phyloP scores from a whole-genome alignment of 2,113 vertebrate genomes.

The Pristiophorus japonicus region DNA sequence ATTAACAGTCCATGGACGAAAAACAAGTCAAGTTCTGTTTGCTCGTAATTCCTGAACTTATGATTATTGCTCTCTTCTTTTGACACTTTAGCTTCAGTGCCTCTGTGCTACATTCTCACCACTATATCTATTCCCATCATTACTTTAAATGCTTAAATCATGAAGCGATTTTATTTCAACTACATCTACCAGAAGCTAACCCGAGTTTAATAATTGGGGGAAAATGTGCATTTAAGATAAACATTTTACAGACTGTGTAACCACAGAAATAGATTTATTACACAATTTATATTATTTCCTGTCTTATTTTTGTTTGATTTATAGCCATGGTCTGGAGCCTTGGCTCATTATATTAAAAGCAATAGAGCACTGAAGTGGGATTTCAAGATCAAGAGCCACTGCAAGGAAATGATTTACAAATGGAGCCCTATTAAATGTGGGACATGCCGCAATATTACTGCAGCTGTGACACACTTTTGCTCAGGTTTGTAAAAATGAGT shows the following conservation, averaged over 20 bases:
- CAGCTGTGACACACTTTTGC: not conserved
- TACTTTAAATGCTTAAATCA: not conserved
- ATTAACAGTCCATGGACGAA: not conserved
- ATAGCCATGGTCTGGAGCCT: not conserved
- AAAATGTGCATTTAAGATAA: not conserved
- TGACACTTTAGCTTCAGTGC: not conserved
- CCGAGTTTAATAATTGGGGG: not conserved
- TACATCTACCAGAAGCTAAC: not conserved
- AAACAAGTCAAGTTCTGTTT: not conserved
- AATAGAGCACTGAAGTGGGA: not conserved
- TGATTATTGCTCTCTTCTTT: not conserved
- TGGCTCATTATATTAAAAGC: not conserved
- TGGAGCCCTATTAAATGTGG: not conserved
- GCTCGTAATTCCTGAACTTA: not conserved
- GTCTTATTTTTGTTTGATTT: slow-evolving; percentile 3
- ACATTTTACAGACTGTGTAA: not conserved
- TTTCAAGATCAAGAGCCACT: slow-evolving; percentile 5
- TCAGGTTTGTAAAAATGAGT: slow-evolving; percentile 19
- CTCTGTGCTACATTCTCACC: not conserved
- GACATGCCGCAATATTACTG: not conserved
- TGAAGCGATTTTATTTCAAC: not conserved
- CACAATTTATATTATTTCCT: not conserved
- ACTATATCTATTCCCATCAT: not conserved
- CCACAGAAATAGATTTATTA: not conserved
- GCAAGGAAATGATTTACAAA: not conserved